A percentile compares a stretch with the other conserved stretches of the same genome.
Conservation (phyloP, 2,113 vertebrate genomes). For the Ceyx cyanopectus region DNA sequence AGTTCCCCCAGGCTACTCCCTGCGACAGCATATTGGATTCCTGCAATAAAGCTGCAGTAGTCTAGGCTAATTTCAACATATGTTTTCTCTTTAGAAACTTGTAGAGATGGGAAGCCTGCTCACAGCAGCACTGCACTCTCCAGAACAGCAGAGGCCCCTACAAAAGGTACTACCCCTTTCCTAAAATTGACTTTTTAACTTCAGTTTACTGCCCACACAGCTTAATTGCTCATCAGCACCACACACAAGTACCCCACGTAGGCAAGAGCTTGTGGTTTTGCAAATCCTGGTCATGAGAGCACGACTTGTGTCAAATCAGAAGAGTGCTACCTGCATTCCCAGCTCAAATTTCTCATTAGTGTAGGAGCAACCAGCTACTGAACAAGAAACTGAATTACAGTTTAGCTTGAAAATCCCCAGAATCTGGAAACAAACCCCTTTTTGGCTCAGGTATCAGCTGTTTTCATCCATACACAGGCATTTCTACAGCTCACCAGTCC, state of each 20-base stretch:
- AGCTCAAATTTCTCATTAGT: neutral
- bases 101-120: neutral
- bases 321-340: neutral
- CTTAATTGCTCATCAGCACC: neutral
- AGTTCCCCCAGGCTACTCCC: neutral
- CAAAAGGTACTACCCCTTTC: neutral
- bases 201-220: neutral
- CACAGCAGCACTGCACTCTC: neutral
- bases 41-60: neutral
- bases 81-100: neutral
- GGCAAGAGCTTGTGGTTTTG: neutral
- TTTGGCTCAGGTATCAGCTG: neutral
- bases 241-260: fast-evolving
- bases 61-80: neutral
- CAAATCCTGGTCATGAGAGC: neutral
- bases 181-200: neutral
- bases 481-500: neutral
- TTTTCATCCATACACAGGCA: neutral
- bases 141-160: neutral
- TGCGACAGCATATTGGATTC: fast-evolving
- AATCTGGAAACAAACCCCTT: neutral
- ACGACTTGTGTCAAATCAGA: neutral
- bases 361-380: neutral
- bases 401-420: neutral
- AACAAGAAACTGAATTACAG: neutral